Base-by-base conservation (phyloP, 1,140 invertebrate species). In the Rhynchophorus ferrugineus region DNA sequence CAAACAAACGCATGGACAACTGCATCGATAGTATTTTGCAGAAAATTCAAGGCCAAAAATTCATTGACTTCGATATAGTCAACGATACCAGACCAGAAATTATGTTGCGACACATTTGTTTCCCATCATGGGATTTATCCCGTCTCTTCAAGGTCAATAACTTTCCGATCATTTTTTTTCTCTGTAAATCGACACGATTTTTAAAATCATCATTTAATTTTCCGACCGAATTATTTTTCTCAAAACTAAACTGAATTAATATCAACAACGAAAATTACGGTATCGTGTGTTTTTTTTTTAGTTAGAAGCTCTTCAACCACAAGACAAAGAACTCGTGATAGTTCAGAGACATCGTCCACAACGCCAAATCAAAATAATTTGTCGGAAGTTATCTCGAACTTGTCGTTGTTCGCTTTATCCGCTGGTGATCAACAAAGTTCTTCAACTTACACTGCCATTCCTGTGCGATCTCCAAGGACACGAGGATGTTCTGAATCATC, bases 401-500 rank as follows among this genome's bases (percentile, higher is more conserved):
- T 60, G 14, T 44, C 55, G 2, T 41, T 29, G 52, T 22, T 60
- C 14, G 38, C 54, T 11, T 52, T 38, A 6, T 49, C 54, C 14
- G 24, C 35, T 20, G 50, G 44, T 37, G 47, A 24, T 6, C n/a
- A 42, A 19, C 34, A 39, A 3, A 14, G 9, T 16, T 14, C 41
- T 8, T 38, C 38, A n/a, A 18, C 44, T 11, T 21, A 48, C 6
- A 46, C 46, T 51, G 50, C 47, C 34, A 50, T 37, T 14, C 34
- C 47, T 9, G n/a, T 47, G 16, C 43, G 57, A 55, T 51, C 57
- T 44, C 41, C 35, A 17, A 16, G 54, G 24, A 44, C 47, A 36
- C 54, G 63, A 39, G 51, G 57, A 13, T 52, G 29, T 43, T 61
- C 58, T 18, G 51, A 60, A 49, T 61, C 56, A 11, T 59, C 61